phyloP scores from a whole-genome alignment of 2,113 vertebrate genomes.

The Cyprinus carpio region DNA sequence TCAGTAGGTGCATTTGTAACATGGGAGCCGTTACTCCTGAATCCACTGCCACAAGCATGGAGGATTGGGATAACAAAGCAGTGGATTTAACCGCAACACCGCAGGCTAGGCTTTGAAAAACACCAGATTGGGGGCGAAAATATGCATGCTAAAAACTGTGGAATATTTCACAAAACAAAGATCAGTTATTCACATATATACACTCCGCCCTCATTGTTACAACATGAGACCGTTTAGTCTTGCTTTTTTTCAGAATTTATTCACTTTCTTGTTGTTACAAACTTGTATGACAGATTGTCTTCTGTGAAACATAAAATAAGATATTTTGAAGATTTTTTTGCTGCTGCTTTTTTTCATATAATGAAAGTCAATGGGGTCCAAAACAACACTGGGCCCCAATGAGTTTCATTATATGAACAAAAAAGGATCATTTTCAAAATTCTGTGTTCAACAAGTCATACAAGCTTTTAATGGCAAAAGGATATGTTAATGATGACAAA shows the following conservation, averaged over 20 bases:
- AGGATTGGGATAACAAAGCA: slow-evolving; percentile 28
- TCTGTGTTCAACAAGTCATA: neutral
- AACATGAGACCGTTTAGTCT: neutral
- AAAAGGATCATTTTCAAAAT: neutral
- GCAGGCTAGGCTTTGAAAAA: neutral
- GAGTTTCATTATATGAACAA: neutral
- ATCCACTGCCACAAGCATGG: neutral
- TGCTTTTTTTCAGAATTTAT: neutral
- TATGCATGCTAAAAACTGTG: neutral
- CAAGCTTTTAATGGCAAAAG: neutral
- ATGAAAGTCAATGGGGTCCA: neutral
- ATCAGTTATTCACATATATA: neutral
- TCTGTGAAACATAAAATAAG: neutral
- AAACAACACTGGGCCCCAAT: neutral
- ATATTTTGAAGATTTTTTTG: neutral
- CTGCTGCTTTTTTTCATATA: neutral
- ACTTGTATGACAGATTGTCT: neutral
- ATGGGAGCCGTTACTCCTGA: neutral
- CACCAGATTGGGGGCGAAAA: neutral
- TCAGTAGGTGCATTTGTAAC: neutral
- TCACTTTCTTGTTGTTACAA: neutral
- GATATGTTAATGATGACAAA: neutral
- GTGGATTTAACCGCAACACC: neutral
- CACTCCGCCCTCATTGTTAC: neutral
- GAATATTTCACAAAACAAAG: slow-evolving; percentile 13